These are phyloP conservation scores for Luffia ferchaultella DNA, from an alignment of 2,888 invertebrate genomes.

Conservation along the genomic window DNA sequence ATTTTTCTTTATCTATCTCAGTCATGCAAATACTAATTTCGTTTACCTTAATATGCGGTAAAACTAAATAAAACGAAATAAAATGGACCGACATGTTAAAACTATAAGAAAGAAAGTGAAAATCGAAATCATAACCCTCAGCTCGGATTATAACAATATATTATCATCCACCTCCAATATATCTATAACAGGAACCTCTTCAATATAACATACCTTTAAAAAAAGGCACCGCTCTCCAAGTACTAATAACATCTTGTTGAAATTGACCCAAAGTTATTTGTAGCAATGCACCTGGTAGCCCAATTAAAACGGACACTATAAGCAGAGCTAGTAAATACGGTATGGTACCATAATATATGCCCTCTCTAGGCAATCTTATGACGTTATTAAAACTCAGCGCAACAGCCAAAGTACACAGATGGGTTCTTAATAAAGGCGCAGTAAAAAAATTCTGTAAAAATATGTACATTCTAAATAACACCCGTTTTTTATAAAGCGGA, in stretches of 20 bases:
- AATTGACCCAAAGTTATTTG: constrained; percentile 71
- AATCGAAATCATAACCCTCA: neutral
- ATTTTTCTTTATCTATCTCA: too few species aligned
- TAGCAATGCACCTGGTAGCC: constrained; percentile 65
- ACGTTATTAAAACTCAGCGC: constrained; percentile 64
- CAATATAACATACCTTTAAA: constrained; percentile 61
- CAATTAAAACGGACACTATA: constrained; percentile 50
- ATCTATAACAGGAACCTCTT: neutral
- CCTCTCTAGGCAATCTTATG: constrained; percentile 67
- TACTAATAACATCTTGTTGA: constrained; percentile 70
- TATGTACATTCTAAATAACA: neutral
- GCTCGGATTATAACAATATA: neutral
- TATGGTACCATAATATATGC: constrained; percentile 49
- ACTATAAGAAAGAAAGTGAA: neutral
- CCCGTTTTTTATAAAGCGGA: neutral
- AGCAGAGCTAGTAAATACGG: constrained; percentile 61
- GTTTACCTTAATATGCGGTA: neutral
- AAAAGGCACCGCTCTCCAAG: constrained; percentile 72
- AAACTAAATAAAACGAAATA: neutral
- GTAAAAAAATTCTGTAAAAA: constrained; percentile 26
- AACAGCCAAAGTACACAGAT: constrained; percentile 60
- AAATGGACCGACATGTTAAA: neutral
- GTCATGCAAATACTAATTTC: too few species aligned
- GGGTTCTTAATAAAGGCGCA: constrained; percentile 33
- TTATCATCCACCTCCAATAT: neutral